These are phyloP conservation scores for Gasteruption jaculator DNA, from an alignment of 2,888 invertebrate species.

Conservation along the genomic window DNA sequence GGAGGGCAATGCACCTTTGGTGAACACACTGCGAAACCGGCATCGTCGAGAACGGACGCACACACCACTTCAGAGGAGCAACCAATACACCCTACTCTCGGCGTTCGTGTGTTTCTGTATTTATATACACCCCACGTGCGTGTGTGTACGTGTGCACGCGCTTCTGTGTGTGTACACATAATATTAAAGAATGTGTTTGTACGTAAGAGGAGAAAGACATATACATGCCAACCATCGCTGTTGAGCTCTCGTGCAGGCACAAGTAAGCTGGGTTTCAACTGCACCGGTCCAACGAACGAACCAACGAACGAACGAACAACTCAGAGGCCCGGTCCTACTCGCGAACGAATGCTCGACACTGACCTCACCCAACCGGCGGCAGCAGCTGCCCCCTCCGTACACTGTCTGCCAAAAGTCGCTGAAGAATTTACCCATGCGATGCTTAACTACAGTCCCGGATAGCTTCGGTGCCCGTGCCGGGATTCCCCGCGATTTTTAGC, in stretches of 20 bases:
- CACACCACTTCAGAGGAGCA: slow-evolving; percentile 17
- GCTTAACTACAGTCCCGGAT: slow-evolving; percentile 31
- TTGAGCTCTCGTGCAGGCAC: slow-evolving; percentile 7
- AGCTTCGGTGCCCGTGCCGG: neutral
- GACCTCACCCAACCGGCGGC: slow-evolving; percentile 49
- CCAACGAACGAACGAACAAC: no score
- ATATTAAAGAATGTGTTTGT: no score
- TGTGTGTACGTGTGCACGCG: slow-evolving; percentile 12
- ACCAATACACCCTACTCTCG: slow-evolving; percentile 19
- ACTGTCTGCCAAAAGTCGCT: slow-evolving; percentile 47
- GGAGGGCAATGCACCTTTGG: slow-evolving; percentile 52
- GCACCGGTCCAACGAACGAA: slow-evolving; percentile 28
- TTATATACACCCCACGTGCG: slow-evolving; percentile 5
- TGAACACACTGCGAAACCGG: slow-evolving; percentile 46
- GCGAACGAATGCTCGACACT: slow-evolving; percentile 48
- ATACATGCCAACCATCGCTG: slow-evolving; percentile 12
- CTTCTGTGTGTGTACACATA: neutral
- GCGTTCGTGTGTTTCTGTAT: no score
- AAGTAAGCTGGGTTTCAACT: neutral
- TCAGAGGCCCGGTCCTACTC: slow-evolving; percentile 48
- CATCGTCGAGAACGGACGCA: slow-evolving; percentile 31
- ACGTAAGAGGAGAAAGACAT: no score
- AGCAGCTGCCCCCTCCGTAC: slow-evolving; percentile 36
- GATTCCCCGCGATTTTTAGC: neutral
- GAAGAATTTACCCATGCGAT: slow-evolving; percentile 38